Evolutionary conservation across 2,113 vertebrate genomes (phyloP).

Genomic region (Oncorhynchus keta): DNA sequence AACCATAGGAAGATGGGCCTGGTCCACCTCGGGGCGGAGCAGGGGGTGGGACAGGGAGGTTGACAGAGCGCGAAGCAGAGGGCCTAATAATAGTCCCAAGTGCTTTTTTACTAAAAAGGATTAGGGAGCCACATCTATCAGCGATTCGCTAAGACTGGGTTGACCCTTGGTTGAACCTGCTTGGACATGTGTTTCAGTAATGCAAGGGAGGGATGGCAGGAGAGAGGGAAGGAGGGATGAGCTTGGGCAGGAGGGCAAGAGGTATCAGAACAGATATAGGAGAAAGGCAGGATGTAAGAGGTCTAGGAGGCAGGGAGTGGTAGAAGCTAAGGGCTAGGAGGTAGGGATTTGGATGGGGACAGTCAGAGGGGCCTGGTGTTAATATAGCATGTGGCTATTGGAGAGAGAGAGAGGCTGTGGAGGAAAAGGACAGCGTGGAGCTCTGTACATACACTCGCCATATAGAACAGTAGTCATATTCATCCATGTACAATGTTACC

Average conservation of each 20-base stretch:
- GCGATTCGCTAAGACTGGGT: conserved; percentile 68
- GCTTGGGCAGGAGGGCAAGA: background rate
- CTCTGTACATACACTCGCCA: no score
- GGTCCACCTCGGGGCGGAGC: background rate
- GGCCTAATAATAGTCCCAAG: conserved; percentile 67
- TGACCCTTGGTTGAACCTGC: conserved; percentile 76
- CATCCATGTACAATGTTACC: no score
- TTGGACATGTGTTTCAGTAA: conserved; percentile 55
- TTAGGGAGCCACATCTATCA: conserved; percentile 76
- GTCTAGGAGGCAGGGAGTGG: background rate
- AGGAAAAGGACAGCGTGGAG: no score
- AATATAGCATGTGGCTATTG: no score
- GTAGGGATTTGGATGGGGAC: no score
- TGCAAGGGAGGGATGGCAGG: background rate
- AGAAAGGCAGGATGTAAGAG: background rate
- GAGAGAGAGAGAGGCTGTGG: no score
- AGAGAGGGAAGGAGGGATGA: background rate
- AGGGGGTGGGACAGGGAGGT: background rate
- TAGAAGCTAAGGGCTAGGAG: no score
- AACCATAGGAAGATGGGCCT: background rate
- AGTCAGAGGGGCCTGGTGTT: no score
- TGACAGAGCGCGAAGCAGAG: background rate
- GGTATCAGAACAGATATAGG: background rate
- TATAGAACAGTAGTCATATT: no score
- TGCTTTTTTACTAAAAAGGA: conserved; percentile 77